Conservation (phyloP, 1,140 invertebrate species). For the Diploscapter pachys region DNA sequence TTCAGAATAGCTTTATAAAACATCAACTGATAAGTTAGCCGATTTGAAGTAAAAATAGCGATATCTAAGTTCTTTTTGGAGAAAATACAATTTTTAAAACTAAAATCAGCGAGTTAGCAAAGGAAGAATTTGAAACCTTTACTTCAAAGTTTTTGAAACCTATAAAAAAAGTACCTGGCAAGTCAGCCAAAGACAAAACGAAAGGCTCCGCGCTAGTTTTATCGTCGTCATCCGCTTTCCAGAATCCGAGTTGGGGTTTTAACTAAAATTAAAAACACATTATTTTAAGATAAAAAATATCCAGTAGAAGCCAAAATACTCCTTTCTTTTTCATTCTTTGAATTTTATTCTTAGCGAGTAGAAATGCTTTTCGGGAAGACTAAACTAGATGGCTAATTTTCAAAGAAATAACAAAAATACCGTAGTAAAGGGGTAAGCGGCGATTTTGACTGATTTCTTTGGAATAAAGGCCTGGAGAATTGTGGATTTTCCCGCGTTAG, state of each 20-base stretch:
- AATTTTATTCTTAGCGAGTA: slow-evolving; percentile 42
- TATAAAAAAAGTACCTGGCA: slow-evolving; percentile 67
- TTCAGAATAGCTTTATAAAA: no score
- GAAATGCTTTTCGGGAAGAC: slow-evolving; percentile 30
- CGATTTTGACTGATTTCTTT: slow-evolving; percentile 50
- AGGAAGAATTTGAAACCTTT: no score
- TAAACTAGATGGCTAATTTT: neutral
- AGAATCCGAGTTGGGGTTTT: slow-evolving; percentile 24
- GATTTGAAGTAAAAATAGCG: no score
- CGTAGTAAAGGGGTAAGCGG: slow-evolving; percentile 53
- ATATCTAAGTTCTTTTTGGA: no score
- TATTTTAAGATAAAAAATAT: neutral
- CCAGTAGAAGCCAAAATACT: neutral
- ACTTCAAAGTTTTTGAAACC: no score
- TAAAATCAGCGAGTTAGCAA: no score
- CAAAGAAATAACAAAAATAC: neutral
- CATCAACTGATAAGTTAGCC: no score
- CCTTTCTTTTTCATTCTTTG: slow-evolving; percentile 15
- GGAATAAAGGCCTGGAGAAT: slow-evolving; percentile 52
- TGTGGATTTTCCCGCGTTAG: slow-evolving; percentile 58
- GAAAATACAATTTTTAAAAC: no score
- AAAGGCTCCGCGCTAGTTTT: slow-evolving; percentile 32
- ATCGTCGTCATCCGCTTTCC: slow-evolving; percentile 11
- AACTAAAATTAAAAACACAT: slow-evolving; percentile 1
- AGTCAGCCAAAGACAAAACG: slow-evolving; percentile 79